These are phyloP conservation scores for Monopis laevigella DNA, from an alignment of 2,888 invertebrate species.

Conservation along the genomic window DNA sequence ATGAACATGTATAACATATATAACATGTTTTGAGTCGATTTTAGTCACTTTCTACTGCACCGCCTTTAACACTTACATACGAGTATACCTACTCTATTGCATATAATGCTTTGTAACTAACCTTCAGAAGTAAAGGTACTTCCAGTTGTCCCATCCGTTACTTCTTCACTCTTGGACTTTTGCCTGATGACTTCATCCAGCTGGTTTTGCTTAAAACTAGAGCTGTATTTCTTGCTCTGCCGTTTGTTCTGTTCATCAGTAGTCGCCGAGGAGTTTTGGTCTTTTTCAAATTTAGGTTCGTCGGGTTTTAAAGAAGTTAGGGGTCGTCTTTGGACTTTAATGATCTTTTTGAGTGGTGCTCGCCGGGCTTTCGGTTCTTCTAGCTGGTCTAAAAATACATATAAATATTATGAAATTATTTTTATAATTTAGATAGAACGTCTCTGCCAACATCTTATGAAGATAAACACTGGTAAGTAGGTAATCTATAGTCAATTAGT, in stretches of 20 bases:
- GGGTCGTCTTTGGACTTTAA: conserved; percentile 44
- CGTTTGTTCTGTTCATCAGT: conserved; percentile 48
- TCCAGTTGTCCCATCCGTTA: conserved; percentile 29
- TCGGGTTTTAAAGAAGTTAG: conserved; percentile 40
- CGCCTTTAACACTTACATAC: no score
- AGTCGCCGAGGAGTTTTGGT: conserved; percentile 7
- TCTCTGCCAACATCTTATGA: no score
- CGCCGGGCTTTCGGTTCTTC: conserved; percentile 37
- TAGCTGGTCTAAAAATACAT: conserved; percentile 33
- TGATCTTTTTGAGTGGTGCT: conserved; percentile 24
- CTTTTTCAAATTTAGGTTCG: neutral
- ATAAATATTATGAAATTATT: neutral
- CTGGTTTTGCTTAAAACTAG: conserved; percentile 51
- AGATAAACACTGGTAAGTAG: no score
- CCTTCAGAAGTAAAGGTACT: conserved; percentile 41
- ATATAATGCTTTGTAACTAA: no score
- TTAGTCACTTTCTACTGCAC: no score
- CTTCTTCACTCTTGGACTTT: conserved; percentile 29
- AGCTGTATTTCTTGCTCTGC: conserved; percentile 57
- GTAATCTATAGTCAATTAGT: no score
- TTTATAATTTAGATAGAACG: no score
- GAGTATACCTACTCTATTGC: no score
- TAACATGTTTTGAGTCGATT: no score
- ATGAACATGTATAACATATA: no score
- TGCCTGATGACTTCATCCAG: conserved; percentile 39